A percentile compares a stretch with the other conserved stretches of the same genome.
phyloP scores from a whole-genome alignment of 2,113 vertebrate genomes.

The Tamias sibiricus region DNA sequence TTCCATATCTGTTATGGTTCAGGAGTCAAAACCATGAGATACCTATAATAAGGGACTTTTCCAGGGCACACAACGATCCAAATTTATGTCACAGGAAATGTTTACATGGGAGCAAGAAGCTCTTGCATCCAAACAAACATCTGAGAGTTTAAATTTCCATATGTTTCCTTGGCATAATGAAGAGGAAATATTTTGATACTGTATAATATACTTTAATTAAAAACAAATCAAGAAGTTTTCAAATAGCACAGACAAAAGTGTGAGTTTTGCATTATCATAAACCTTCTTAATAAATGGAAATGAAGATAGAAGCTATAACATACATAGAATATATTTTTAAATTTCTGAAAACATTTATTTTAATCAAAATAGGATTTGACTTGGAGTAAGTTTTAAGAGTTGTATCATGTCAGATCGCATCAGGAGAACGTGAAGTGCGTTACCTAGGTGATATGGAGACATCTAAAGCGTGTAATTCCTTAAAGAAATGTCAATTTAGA shows the following conservation, averaged over 20 bases:
- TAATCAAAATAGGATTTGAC: slow-evolving; percentile 83
- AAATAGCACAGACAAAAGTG: slow-evolving; percentile 71
- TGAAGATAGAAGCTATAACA: slow-evolving; percentile 77
- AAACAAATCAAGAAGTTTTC: slow-evolving; percentile 82
- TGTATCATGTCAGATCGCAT: background rate
- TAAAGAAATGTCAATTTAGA: background rate
- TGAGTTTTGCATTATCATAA: slow-evolving; percentile 71
- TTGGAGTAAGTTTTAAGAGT: slow-evolving; percentile 39
- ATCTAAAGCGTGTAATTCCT: slow-evolving; percentile 22
- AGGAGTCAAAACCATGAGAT: slow-evolving; percentile 89
- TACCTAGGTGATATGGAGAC: background rate
- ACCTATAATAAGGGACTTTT: slow-evolving; percentile 87
- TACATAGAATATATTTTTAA: slow-evolving; percentile 81
- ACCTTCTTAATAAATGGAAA: slow-evolving; percentile 83
- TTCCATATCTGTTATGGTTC: slow-evolving; percentile 86
- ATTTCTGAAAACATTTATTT: slow-evolving; percentile 84
- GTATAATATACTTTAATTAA: slow-evolving; percentile 87
- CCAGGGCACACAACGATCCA: slow-evolving; percentile 86
- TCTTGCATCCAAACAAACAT: slow-evolving; percentile 87
- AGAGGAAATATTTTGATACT: slow-evolving; percentile 78
- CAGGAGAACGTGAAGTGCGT: background rate
- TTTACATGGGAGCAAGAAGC: slow-evolving; percentile 87
- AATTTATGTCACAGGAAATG: slow-evolving; percentile 88
- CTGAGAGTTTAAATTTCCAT: slow-evolving; percentile 87
- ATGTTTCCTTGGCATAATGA: slow-evolving; percentile 87